phyloP scores from a whole-genome alignment of 64 coral and sea anemone genomes.

The Stichodactyla helianthus region DNA sequence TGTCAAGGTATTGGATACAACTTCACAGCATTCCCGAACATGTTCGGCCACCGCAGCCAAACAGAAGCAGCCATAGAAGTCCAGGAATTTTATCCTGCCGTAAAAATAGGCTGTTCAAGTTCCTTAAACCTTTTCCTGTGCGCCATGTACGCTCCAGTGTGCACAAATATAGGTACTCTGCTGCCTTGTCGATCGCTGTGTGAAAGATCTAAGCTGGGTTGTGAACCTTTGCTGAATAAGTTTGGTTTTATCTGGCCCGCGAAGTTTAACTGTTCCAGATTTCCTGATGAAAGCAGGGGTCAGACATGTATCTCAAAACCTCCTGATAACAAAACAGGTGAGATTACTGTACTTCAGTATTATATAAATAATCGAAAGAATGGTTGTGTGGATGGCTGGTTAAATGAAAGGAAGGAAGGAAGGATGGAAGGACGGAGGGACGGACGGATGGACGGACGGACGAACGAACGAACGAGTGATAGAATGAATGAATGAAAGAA shows the following conservation, averaged over 20 bases:
- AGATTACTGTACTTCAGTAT: no score
- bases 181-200: conserved; percentile 50
- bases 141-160: conserved; percentile 48
- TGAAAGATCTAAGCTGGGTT: conserved; percentile 43
- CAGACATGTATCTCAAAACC: not conserved
- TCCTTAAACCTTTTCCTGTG: conserved; percentile 48
- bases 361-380: no score
- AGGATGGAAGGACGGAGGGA: no score
- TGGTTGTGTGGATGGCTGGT: no score
- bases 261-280: conserved; percentile 64
- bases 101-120: conserved; percentile 40
- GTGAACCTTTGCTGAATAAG: conserved; percentile 45
- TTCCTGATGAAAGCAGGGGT: conserved; percentile 27
- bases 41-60: conserved; percentile 42
- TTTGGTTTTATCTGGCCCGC: conserved; percentile 88
- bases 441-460: no score
- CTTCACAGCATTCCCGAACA: conserved; percentile 49
- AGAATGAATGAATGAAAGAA: no score
- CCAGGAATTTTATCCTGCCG: conserved; percentile 28
- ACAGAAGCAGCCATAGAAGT: conserved; percentile 24
- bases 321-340: not conserved
- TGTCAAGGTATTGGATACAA: conserved; percentile 56
- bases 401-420: no score
- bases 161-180: not conserved
- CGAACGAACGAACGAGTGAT: no score